phyloP scores from a whole-genome alignment of 2,113 vertebrate species.

The Malaclemys terrapin region DNA sequence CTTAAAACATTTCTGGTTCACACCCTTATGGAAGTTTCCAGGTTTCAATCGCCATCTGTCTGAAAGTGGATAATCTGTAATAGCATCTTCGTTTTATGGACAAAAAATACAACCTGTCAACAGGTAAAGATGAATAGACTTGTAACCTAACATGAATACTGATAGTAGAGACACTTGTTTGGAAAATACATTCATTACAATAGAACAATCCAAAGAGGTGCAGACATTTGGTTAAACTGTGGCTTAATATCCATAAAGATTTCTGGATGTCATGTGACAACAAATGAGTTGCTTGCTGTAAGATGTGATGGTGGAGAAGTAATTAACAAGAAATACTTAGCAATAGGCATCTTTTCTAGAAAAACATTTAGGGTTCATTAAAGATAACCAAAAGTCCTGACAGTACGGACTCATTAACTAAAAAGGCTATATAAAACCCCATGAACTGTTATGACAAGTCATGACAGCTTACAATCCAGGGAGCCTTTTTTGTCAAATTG shows the following conservation, averaged over 20 bases:
- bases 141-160: conserved; percentile 39
- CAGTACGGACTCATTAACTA: conserved; percentile 18
- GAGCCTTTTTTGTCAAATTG: conserved; percentile 51
- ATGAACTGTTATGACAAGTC: background rate
- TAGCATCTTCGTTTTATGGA: background rate
- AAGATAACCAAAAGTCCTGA: conserved; percentile 32
- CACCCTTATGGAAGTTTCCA: background rate
- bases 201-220: conserved; percentile 46
- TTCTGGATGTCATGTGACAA: conserved; percentile 32
- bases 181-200: conserved; percentile 62
- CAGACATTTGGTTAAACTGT: conserved; percentile 45
- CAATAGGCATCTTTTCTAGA: conserved; percentile 28
- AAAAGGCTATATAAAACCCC: conserved; percentile 1
- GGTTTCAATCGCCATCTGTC: background rate
- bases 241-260: conserved; percentile 48
- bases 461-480: conserved; percentile 14
- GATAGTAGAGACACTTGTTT: conserved; percentile 44
- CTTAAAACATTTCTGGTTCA: background rate
- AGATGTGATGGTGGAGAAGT: background rate
- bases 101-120: background rate
- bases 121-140: background rate
- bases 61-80: conserved; percentile 20
- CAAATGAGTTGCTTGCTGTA: background rate
- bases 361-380: conserved; percentile 45
- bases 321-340: background rate